Percentiles rank a stretch among this genome's conserved stretches.
phyloP scores from a whole-genome alignment of 2,113 vertebrate species.

The Dicentrarchus labrax region DNA sequence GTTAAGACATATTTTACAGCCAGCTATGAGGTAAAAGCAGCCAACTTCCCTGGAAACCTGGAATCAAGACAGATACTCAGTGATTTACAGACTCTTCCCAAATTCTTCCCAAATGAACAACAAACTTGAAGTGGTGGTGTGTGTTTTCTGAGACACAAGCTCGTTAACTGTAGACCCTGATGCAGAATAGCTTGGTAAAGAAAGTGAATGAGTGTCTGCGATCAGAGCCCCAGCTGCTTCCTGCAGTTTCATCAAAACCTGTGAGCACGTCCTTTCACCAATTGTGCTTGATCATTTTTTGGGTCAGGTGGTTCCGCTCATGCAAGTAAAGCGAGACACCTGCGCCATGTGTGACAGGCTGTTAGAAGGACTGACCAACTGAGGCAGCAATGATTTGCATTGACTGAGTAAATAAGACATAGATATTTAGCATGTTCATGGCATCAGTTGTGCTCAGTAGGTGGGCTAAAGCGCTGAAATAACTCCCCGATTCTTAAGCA shows the following conservation, averaged over 20 bases:
- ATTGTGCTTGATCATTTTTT: neutral
- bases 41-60: neutral
- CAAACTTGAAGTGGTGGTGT: too few relatives aligned
- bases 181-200: neutral
- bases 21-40: neutral
- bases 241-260: neutral
- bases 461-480: too few relatives aligned
- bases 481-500: too few relatives aligned
- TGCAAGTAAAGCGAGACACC: constrained; percentile 3
- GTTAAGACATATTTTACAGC: constrained; percentile 15
- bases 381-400: neutral
- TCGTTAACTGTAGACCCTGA: too few relatives aligned
- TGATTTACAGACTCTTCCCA: neutral
- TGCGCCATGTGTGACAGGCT: neutral
- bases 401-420: too few relatives aligned
- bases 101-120: too few relatives aligned
- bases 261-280: neutral
- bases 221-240: constrained; percentile 9
- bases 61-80: neutral
- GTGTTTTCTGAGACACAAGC: too few relatives aligned
- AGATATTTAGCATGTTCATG: neutral
- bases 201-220: neutral
- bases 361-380: neutral
- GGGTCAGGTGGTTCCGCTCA: neutral
- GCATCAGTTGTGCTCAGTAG: too few relatives aligned